These are phyloP conservation scores for Pseudorectes ferrugineus DNA, from an alignment of 2,113 vertebrate genomes.

Conservation along the genomic window DNA sequence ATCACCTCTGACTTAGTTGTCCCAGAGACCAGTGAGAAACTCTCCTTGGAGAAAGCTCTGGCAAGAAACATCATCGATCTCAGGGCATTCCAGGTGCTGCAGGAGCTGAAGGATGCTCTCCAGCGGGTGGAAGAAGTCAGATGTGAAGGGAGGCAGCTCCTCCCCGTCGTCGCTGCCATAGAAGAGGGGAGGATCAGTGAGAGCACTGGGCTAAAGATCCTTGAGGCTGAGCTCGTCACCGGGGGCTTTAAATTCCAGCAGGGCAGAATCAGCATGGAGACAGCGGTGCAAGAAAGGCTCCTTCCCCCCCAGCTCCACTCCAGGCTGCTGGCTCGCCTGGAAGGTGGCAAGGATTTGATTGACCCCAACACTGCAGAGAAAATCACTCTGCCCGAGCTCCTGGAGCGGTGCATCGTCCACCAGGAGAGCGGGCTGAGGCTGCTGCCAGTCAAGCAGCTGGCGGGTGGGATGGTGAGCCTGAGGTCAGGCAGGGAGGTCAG, in stretches of 20 bases:
- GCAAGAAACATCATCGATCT: conserved; percentile 77
- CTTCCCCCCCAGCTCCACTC: conserved; percentile 63
- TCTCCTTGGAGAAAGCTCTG: conserved; percentile 82
- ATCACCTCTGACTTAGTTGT: conserved; percentile 82
- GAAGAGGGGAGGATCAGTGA: conserved; percentile 80
- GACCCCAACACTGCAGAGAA: conserved; percentile 93
- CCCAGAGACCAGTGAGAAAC: conserved; percentile 73
- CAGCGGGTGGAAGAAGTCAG: conserved; percentile 51
- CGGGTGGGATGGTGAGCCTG: conserved; percentile 83
- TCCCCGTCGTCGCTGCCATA: conserved; percentile 75
- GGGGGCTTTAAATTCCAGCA: conserved; percentile 72
- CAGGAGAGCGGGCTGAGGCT: conserved; percentile 80
- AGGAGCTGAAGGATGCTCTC: conserved; percentile 74
- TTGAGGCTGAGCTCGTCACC: conserved; percentile 79
- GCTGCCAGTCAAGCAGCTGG: conserved; percentile 85
- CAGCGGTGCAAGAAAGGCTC: conserved; percentile 70
- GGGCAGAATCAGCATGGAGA: conserved; percentile 72
- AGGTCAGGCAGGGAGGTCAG: conserved; percentile 83
- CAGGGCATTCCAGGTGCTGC: conserved; percentile 69
- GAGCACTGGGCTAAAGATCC: conserved; percentile 80
- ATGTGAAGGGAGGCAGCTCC: conserved; percentile 30
- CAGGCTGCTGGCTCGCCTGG: conserved; percentile 72
- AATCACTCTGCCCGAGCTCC: conserved; percentile 75
- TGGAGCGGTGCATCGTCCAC: conserved; percentile 76
- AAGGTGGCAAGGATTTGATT: conserved; percentile 76